Conservation (phyloP, 2,888 invertebrate genomes). For the Tiliacea aurago region DNA sequence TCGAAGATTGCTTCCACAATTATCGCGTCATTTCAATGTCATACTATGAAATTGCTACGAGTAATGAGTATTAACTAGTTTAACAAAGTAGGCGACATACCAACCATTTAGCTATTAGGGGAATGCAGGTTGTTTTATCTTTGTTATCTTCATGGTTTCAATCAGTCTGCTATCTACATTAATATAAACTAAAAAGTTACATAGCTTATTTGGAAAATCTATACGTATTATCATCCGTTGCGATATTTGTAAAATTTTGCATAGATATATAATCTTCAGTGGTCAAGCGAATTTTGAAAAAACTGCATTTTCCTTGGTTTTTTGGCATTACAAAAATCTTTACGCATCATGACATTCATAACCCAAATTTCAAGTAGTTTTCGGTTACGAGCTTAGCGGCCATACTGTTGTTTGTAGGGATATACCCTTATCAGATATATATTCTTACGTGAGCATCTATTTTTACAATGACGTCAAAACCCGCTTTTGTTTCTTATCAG, state of each 20-base stretch:
- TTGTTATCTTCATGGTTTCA: not conserved
- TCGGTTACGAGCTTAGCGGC: not conserved
- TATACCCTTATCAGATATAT: constrained; percentile 8
- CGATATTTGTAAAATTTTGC: no score
- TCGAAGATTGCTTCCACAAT: constrained; percentile 25
- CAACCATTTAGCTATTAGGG: constrained; percentile 11
- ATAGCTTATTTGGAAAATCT: not conserved
- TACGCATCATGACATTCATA: not conserved
- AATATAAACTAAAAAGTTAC: not conserved
- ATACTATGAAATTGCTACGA: constrained; percentile 20
- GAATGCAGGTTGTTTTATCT: constrained; percentile 13
- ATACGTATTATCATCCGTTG: no score
- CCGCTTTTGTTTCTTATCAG: constrained; percentile 18
- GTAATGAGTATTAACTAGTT: constrained; percentile 37
- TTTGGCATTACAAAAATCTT: not conserved
- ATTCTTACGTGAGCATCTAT: constrained; percentile 5
- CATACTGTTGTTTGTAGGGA: constrained; percentile 9
- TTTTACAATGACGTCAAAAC: not conserved
- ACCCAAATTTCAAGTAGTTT: not conserved
- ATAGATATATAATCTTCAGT: no score
- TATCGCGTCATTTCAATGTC: constrained; percentile 56
- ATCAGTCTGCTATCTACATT: not conserved
- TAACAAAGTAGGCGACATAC: constrained; percentile 36
- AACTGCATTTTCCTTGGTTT: not conserved
- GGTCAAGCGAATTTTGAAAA: no score